Evolutionary conservation across 2,797 vertebrate genomes (phyloP), one percentile per base, ranked within the genome.

Genomic region (Remorina albescens): DNA sequence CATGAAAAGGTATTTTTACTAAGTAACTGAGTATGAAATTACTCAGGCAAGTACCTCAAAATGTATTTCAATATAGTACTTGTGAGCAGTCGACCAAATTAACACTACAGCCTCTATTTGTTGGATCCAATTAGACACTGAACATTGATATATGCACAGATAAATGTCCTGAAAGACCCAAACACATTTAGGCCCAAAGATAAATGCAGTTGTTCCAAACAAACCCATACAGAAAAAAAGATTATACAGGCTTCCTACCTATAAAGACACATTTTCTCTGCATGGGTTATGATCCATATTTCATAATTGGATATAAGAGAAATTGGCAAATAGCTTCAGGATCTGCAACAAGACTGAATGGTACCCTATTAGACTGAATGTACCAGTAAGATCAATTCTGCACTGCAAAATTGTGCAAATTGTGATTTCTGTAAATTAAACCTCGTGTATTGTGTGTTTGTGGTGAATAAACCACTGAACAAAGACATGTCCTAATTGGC

Each of bases 371-470:
- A n/a, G n/a, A n/a, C n/a, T n/a, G n/a, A n/a, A 28, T 8, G 51
- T 16, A 23, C 37, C 16, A 32, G 26, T 53, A 57, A 65, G 8
- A 61, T 36, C 47, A 47, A 73, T 50, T 2, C 0, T 26, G 18
- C 25, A 16, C 26, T 23, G 39, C 23, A 57, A 23, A 65, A 6
- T 53, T 55, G 3, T 47, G 7, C 47, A 44, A 47, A 12, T n/a
- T n/a, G n/a, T n/a, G 32, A 6, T 5, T 32, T 32, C 8, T 32
- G 36, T 34, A 50, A 67, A 67, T 58, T 55, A 41, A 67, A 66
- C 41, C 18, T 56, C 28, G 28, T 63, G 59, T 37, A 34, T 6
- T 13, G 32, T 8, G 19, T 58, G 39, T 32, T 63, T 41, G 53
- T 1, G 9, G 58, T 39, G 65, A 25, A 58, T 41, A 53, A 62